Base-by-base conservation (phyloP, 2,113 vertebrate species). In the Zingel zingel region DNA sequence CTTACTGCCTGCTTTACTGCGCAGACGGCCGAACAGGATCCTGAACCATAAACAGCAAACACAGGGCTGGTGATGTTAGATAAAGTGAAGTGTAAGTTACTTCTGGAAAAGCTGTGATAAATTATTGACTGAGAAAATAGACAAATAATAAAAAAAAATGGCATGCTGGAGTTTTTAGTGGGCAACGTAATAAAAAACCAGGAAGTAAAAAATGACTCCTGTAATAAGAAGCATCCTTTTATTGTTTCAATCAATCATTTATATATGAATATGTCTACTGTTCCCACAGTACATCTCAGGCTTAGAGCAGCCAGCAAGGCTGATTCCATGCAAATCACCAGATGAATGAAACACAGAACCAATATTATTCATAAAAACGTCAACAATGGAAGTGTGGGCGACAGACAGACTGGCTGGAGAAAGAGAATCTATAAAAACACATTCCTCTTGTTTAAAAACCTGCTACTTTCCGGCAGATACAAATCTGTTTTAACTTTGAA, bases 11-110 rank as follows among this genome's bases (percentile, higher is more conserved):
- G 96, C 97, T 95, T 97, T 99, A 73, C 96, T 97, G 90, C 97
- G 96, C 96, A 99, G 97, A 48, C 98, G 96, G 3, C 98, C 98
- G 36, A 97, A 99, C 21, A 99, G 94, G 93, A 99, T 96, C 94
- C 98, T 99, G 92, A 15, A 4, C 3, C 15, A 71, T 0, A 67
- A 47, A 83, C 4, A 43, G 16, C 18, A 64, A 67, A 79, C 16
- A 74, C n/a, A 68, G 13, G 3, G 2, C 14, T 27, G 4, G 23
- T 53, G 25, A 73, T 43, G 48, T 71, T 6, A 53, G 19, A 23
- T 15, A 47, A 36, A 43, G 36, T 6, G 19, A 43, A 43, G 12
- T 25, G n/a, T 48, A 19, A 3, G 15, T 21, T 43, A 30, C 5
- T 27, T 65, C 21, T 27, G 6, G 5, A 30, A 33, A 62, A 16